Conservation (phyloP, 2,113 vertebrate species). For the Cygnus buccinator region DNA sequence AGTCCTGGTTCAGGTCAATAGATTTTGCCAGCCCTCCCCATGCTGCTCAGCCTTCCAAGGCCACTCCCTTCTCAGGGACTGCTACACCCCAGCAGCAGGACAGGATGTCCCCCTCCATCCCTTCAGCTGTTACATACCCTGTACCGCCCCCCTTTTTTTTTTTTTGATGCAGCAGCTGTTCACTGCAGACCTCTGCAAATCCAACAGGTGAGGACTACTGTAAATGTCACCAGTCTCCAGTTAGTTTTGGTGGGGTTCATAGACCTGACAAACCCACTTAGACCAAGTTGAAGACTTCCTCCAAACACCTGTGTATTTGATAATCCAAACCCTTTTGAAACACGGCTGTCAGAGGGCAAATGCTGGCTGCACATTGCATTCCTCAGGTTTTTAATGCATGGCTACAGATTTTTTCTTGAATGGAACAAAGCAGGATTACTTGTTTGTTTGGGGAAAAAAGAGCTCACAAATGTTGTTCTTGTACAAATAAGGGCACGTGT, state of each 20-base stretch:
- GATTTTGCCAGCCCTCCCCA: background rate
- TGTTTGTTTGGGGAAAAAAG: background rate
- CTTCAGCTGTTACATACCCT: background rate
- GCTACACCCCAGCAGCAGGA: background rate
- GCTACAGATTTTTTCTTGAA: background rate
- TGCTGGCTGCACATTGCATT: background rate
- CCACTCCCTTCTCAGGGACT: background rate
- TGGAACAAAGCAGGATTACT: background rate
- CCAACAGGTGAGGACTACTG: background rate
- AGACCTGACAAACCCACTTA: background rate
- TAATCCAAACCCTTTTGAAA: background rate
- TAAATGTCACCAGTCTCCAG: fast-evolving
- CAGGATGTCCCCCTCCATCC: background rate
- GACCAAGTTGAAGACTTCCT: background rate
- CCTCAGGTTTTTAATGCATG: background rate
- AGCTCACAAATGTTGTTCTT: background rate
- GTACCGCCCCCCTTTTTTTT: no score
- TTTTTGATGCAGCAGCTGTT: background rate
- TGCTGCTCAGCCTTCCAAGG: background rate
- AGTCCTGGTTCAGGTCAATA: background rate
- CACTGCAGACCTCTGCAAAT: no score
- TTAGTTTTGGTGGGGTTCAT: background rate
- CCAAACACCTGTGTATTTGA: background rate
- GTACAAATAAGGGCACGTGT: background rate
- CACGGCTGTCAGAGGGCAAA: background rate